Percentiles rank a stretch among this genome's conserved stretches.
phyloP scores from a whole-genome alignment of 2,888 invertebrate species.

The Drosophila demipolita region DNA sequence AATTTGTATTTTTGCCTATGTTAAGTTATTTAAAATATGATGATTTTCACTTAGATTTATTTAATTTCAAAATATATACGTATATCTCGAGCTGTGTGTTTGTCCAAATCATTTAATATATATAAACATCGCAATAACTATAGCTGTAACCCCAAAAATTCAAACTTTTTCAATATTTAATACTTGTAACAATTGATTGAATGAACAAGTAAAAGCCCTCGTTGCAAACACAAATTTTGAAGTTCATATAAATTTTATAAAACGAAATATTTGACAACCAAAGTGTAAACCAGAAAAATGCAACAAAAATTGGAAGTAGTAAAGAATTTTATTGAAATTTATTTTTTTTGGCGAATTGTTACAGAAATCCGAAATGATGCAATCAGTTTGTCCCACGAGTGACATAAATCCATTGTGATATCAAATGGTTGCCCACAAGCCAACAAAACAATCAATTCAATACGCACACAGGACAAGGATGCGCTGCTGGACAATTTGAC shows the following conservation, averaged over 20 bases:
- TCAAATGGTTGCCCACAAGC: constrained; percentile 27
- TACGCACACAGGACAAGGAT: constrained; percentile 27
- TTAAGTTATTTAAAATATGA: background rate
- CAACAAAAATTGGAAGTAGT: constrained; percentile 22
- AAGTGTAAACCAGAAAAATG: constrained; percentile 20
- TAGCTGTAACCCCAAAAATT: constrained; percentile 8
- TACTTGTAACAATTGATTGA: constrained; percentile 29
- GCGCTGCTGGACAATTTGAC: constrained; percentile 49
- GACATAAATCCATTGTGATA: constrained; percentile 73
- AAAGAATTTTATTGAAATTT: constrained; percentile 25
- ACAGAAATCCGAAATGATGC: constrained; percentile 71
- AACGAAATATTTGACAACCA: constrained; percentile 34
- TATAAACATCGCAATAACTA: constrained; percentile 11
- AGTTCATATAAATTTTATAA: constrained; percentile 28
- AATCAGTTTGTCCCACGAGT: constrained; percentile 70
- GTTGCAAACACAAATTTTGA: constrained; percentile 33
- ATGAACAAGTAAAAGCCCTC: constrained; percentile 27
- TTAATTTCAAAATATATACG: background rate
- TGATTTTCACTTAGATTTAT: background rate
- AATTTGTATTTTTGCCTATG: background rate
- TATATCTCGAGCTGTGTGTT: constrained; percentile 23
- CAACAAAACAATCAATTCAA: constrained; percentile 51
- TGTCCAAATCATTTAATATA: constrained; percentile 13
- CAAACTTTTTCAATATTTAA: constrained; percentile 13
- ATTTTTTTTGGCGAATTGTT: constrained; percentile 51